Conservation (phyloP, 2,797 vertebrate species). For the Mus caroli region DNA sequence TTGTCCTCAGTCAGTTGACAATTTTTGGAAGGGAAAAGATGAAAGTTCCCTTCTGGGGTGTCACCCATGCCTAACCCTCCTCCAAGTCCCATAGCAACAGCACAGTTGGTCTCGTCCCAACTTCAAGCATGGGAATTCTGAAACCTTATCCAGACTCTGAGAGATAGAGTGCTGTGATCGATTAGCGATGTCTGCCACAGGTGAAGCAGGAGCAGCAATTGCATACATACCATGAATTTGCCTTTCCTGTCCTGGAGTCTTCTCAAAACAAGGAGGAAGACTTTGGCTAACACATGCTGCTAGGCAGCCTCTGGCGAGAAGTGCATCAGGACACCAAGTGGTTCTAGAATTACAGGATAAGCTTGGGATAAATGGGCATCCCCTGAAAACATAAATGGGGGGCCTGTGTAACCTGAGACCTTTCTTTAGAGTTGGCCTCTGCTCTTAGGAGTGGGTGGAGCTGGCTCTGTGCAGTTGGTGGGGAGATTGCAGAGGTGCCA, state of each 20-base stretch:
- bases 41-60: constrained; percentile 61
- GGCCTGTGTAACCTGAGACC: constrained; percentile 78
- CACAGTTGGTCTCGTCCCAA: constrained; percentile 16
- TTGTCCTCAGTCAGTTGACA: constrained; percentile 29
- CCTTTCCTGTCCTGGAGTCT: constrained; percentile 54
- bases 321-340: constrained; percentile 83
- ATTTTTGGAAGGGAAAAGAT: constrained; percentile 62
- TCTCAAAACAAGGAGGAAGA: constrained; percentile 81
- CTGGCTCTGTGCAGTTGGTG: not conserved
- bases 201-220: not conserved
- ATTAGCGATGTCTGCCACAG: constrained; percentile 24
- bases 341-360: constrained; percentile 77
- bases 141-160: constrained; percentile 38
- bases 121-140: constrained; percentile 47
- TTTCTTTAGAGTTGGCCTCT: constrained; percentile 83
- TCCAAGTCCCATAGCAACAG: constrained; percentile 32
- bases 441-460: constrained; percentile 45
- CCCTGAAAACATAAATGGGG: constrained; percentile 82
- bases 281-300: constrained; percentile 84
- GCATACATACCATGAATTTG: not conserved
- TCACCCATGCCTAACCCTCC: not conserved
- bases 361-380: constrained; percentile 84
- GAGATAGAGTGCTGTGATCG: not conserved
- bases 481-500: not conserved
- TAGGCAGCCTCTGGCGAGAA: constrained; percentile 86